Evolutionary conservation across 1,140 invertebrate species (phyloP).

Genomic region (Hyles euphorbiae): DNA sequence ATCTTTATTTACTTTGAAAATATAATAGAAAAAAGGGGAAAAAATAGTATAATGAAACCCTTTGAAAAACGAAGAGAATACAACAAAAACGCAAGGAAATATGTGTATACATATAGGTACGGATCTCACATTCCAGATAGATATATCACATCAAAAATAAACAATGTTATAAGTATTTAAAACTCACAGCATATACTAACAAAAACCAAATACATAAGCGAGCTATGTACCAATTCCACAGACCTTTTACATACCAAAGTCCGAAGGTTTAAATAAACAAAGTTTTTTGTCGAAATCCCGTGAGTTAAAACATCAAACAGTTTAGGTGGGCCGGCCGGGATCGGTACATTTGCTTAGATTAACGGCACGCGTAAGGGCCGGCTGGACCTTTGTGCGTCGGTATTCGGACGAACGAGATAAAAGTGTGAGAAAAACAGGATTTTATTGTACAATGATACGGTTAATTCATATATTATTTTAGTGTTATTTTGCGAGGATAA

Average conservation of each 20-base stretch:
- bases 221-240: background rate
- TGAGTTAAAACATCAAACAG: conserved; percentile 57
- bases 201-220: background rate
- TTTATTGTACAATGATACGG: background rate
- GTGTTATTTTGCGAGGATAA: no score
- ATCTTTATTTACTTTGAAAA: no score
- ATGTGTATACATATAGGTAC: no score
- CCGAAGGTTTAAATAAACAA: conserved; percentile 46
- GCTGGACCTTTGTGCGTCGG: conserved; percentile 24
- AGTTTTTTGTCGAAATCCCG: conserved; percentile 40
- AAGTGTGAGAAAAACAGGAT: background rate
- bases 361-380: conserved; percentile 40
- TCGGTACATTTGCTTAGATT: conserved; percentile 58
- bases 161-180: no score
- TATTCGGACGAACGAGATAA: conserved; percentile 22
- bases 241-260: conserved; percentile 1
- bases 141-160: no score
- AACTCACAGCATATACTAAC: background rate
- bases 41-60: no score
- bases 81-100: no score
- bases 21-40: no score
- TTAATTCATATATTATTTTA: background rate
- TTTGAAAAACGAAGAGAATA: no score
- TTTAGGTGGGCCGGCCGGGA: conserved; percentile 22
- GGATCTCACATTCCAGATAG: no score